These are phyloP conservation scores for Lepidurus couesii DNA, from an alignment of 1,140 invertebrate genomes.

Conservation along the genomic window DNA sequence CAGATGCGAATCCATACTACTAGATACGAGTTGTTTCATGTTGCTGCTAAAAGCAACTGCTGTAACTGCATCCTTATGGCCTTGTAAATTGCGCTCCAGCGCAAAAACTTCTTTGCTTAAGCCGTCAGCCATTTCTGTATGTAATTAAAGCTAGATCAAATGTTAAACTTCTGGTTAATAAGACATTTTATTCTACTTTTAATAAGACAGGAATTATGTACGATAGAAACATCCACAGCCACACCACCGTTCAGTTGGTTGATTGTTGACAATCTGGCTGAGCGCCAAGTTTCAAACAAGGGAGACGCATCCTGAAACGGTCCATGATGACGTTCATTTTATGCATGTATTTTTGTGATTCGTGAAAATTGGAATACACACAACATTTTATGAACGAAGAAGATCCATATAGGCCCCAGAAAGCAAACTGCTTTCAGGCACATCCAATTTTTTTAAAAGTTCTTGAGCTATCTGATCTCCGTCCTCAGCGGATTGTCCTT, in stretches of 20 bases:
- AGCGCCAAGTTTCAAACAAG: background rate
- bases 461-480: constrained; percentile 65
- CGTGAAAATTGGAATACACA: background rate
- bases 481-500: constrained; percentile 59
- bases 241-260: background rate
- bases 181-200: no score
- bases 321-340: background rate
- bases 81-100: constrained; percentile 69
- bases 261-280: background rate
- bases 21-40: constrained; percentile 65
- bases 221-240: background rate
- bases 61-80: constrained; percentile 67
- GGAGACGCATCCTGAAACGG: background rate
- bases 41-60: constrained; percentile 69
- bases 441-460: constrained; percentile 60
- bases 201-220: background rate
- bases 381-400: constrained; percentile 35
- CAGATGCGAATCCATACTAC: constrained; percentile 66
- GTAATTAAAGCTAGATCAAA: no score
- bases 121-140: no score
- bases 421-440: constrained; percentile 63
- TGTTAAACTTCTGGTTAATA: no score
- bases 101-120: constrained; percentile 34
- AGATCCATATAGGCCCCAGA: constrained; percentile 70
- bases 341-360: background rate